Evolutionary conservation across 2,113 vertebrate genomes (phyloP).

Genomic region (Cheilinus undulatus): DNA sequence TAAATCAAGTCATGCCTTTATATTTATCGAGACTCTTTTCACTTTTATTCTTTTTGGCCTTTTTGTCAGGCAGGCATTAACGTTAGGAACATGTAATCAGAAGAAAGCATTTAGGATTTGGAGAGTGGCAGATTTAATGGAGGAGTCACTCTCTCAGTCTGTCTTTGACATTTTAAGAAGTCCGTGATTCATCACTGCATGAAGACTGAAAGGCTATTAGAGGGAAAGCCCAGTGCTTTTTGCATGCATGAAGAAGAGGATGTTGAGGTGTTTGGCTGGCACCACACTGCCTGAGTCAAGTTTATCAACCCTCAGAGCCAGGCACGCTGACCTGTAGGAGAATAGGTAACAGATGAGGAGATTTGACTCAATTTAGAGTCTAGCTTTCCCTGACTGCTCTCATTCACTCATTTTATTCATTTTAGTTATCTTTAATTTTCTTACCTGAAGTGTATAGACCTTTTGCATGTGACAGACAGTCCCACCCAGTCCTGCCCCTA

Average conservation of each 20-base stretch:
- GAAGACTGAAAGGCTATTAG: neutral
- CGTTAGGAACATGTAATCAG: neutral
- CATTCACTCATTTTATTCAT: too few species aligned
- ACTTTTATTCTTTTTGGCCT: neutral
- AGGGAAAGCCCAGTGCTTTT: slow-evolving; percentile 5
- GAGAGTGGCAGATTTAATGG: neutral
- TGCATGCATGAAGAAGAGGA: neutral
- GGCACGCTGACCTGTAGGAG: slow-evolving; percentile 30
- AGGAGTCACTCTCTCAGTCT: neutral
- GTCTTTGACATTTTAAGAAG: slow-evolving; percentile 25
- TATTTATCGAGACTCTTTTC: neutral
- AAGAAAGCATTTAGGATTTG: neutral
- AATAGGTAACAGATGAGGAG: slow-evolving; percentile 24
- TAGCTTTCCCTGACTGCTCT: neutral
- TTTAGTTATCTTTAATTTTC: too few species aligned
- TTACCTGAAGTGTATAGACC: too few species aligned
- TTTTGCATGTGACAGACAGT: too few species aligned
- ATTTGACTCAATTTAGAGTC: neutral
- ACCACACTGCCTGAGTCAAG: neutral
- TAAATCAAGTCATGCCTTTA: neutral
- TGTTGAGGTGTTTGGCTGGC: slow-evolving; percentile 10
- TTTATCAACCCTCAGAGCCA: neutral
- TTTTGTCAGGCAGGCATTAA: neutral
- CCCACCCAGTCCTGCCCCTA: too few species aligned
- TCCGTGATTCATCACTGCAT: slow-evolving; percentile 1